Percentiles rank a stretch among this genome's conserved stretches.
phyloP scores from a whole-genome alignment of 2,113 vertebrate species.

The Cricetomys ansorgei region DNA sequence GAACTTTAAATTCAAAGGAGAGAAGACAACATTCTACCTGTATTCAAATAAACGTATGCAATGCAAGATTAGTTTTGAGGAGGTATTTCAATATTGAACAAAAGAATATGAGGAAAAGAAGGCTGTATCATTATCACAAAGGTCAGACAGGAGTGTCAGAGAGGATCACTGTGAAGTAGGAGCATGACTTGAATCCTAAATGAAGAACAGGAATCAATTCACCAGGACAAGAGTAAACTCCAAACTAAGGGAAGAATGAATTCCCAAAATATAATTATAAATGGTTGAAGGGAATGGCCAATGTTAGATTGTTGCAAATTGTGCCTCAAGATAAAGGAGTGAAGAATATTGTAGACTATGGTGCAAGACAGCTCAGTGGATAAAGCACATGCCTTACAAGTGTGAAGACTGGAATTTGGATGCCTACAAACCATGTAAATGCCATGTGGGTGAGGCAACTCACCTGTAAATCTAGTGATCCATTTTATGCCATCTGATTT shows the following conservation, averaged over 20 bases:
- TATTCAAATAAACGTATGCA: slow-evolving; percentile 8
- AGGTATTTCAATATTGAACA: not conserved
- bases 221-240: not conserved
- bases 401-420: not conserved
- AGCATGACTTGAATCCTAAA: not conserved
- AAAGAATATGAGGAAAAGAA: not conserved
- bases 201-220: not conserved
- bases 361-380: not conserved
- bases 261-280: not conserved
- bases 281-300: not conserved
- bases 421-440: not conserved
- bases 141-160: not conserved
- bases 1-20: not conserved
- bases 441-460: not conserved
- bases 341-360: not conserved
- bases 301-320: not conserved
- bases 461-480: not conserved
- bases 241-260: not conserved
- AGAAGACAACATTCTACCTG: not conserved
- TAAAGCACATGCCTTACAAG: not conserved
- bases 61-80: not conserved
- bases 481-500: not conserved
- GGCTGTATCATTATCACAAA: not conserved
- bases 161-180: not conserved
- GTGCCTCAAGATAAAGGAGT: not conserved